Evolutionary conservation across 37 sponge, comb jelly and placozoan species (phyloP), one percentile per base, ranked within the genome.

Genomic region (Diacarnus erythraeanus): DNA sequence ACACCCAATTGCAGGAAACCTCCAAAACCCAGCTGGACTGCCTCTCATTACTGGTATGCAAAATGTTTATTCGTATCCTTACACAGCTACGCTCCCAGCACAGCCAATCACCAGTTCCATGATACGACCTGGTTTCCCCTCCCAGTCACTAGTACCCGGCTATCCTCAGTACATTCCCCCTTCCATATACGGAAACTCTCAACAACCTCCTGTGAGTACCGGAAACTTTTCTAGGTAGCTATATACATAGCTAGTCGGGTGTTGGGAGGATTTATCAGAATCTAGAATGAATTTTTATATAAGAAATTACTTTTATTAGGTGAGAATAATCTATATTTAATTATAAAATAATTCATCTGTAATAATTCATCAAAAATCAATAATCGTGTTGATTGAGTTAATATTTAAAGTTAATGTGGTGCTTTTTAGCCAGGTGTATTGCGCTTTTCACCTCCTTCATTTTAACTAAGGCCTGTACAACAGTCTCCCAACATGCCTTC

Each of bases 11-110:
- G 41, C 77, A 30, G 67, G 43, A 8, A 38, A 58, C 66, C 22
- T 72, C 10, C 40, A 30, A 39, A 66, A 79, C 57, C 79, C 69
- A 29, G 2, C 69, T 2, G 51, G 69, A 3, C 35, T 79, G 12
- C 79, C 79, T 69, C 56, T 79, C 4, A 2, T 79, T 9, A 47
- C 68, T 29, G 36, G 36, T 30, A 79, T 79, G 79, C 76, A 37
- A 38, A 56, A 25, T 37, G 41, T 76, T 5, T 79, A 79, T 57
- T 54, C 79, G 38, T 79, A 79, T 44, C 79, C 79, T 25, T 79
- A 79, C 43, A 34, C 69, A 23, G 57, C 69, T 8, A 64, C 37
- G 44, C 30, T 77, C 21, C 77, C 77, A 31, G 41, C 79, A 0
- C 79, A 79, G 38, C 47, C 69, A 8, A 64, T 65, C 51, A 64